A percentile compares a stretch with the other conserved stretches of the same genome.
phyloP scores from a whole-genome alignment of 2,113 vertebrate genomes.

The Actenoides lindsayi region DNA sequence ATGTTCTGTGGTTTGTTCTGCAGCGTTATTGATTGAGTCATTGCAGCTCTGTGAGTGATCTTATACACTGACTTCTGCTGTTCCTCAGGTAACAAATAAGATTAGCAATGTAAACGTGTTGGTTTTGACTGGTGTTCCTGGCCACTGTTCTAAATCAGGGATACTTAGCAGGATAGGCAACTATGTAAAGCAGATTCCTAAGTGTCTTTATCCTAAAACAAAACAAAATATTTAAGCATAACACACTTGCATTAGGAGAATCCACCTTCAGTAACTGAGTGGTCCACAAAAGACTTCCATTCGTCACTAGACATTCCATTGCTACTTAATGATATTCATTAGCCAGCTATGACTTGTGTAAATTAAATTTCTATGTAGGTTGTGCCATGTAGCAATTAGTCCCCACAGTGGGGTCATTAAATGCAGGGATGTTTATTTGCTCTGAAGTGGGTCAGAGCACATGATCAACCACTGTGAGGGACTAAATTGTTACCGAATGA shows the following conservation, averaged over 20 bases:
- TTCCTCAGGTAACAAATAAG: neutral
- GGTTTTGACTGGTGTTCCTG: neutral
- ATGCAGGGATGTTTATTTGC: neutral
- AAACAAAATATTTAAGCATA: neutral
- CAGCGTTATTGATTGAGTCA: neutral
- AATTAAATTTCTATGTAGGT: neutral
- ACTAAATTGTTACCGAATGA: neutral
- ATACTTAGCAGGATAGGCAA: neutral
- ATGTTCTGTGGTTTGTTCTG: neutral
- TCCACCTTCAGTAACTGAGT: neutral
- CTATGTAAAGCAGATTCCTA: neutral
- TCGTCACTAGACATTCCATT: neutral
- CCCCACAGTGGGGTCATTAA: neutral
- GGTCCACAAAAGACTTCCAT: neutral
- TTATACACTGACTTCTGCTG: neutral
- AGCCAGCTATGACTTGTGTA: neutral
- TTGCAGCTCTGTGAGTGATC: neutral
- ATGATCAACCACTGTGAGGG: neutral
- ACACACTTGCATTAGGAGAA: neutral
- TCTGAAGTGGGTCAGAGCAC: neutral
- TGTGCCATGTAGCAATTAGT: neutral
- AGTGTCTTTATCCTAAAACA: neutral
- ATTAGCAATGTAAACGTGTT: neutral
- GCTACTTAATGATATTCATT: conserved; percentile 5
- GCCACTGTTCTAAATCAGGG: accelerated